These are phyloP conservation scores for Drosophila sechellia DNA, from an alignment of 1,140 invertebrate species.

Conservation along the genomic window DNA sequence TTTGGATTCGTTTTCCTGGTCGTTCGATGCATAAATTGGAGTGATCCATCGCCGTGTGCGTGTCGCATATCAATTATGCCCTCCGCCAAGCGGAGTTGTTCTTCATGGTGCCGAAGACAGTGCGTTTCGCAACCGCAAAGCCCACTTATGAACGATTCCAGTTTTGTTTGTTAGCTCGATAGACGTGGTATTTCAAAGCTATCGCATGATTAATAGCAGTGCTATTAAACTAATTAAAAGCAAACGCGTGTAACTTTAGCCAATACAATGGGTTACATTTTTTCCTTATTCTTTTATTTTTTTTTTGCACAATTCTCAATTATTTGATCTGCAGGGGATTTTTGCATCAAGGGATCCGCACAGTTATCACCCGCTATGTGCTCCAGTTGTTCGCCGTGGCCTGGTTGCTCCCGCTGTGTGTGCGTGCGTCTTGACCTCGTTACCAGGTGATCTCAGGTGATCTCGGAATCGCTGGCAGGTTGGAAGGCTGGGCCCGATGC, in stretches of 20 bases:
- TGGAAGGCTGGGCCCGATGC: constrained; percentile 8
- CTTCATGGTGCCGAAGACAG: constrained; percentile 19
- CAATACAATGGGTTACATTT: neutral
- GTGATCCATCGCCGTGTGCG: constrained; percentile 53
- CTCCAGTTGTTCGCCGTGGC: constrained; percentile 37
- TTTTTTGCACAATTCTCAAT: constrained; percentile 6
- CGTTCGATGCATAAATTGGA: constrained; percentile 71
- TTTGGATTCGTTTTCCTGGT: constrained; percentile 63
- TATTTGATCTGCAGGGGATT: neutral
- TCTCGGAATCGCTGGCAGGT: constrained; percentile 8
- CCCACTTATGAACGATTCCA: neutral
- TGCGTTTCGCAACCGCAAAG: constrained; percentile 17
- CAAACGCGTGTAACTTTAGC: neutral
- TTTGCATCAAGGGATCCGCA: constrained; percentile 10
- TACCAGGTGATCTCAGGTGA: constrained; percentile 46
- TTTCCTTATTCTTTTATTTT: neutral
- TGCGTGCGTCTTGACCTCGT: constrained; percentile 52
- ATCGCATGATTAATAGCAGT: neutral
- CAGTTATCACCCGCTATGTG: constrained; percentile 22
- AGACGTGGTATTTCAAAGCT: neutral
- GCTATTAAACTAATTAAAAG: constrained; percentile 9
- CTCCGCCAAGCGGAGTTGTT: constrained; percentile 18
- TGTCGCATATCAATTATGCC: constrained; percentile 65
- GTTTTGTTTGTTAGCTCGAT: neutral
- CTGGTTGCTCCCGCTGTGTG: constrained; percentile 31